phyloP scores from a whole-genome alignment of 2,888 invertebrate genomes.

The Drosophila subsilvestris region DNA sequence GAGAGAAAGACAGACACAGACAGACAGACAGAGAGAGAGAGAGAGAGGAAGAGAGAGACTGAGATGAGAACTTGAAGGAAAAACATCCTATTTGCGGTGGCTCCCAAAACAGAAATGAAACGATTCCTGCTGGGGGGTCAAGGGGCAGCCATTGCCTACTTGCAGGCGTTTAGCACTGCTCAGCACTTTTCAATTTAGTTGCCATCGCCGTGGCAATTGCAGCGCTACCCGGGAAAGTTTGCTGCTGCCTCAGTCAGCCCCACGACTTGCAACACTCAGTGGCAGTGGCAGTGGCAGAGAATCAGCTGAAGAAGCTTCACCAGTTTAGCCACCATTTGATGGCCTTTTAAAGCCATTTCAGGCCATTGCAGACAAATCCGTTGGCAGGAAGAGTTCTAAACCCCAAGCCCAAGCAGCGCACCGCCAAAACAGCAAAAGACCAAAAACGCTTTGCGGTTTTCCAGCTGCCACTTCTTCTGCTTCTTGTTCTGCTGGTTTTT shows the following conservation, averaged over 20 bases:
- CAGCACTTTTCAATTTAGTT: constrained; percentile 74
- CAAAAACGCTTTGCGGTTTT: constrained; percentile 50
- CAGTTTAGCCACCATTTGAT: constrained; percentile 68
- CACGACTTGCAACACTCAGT: background rate
- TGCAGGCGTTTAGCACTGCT: constrained; percentile 61
- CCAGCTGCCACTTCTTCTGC: constrained; percentile 29
- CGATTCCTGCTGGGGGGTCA: constrained; percentile 16
- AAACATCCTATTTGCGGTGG: constrained; percentile 53
- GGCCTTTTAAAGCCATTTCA: constrained; percentile 75
- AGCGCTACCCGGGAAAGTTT: constrained; percentile 59
- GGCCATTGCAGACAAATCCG: constrained; percentile 38
- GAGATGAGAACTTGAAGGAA: constrained; percentile 39
- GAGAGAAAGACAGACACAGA: background rate
- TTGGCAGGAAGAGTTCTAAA: constrained; percentile 32
- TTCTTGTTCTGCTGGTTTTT: constrained; percentile 40
- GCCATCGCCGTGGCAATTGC: constrained; percentile 73
- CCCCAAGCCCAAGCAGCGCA: constrained; percentile 19
- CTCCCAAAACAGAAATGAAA: constrained; percentile 37
- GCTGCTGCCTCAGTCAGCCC: constrained; percentile 34
- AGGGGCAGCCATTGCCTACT: constrained; percentile 66
- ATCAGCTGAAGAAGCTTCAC: constrained; percentile 49
- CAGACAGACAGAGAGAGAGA: background rate
- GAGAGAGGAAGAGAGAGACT: background rate
- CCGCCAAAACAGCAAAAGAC: constrained; percentile 40
- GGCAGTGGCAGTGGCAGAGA: background rate